Conservation (phyloP, 2,797 vertebrate species). For the Rhinichthys osculus region DNA sequence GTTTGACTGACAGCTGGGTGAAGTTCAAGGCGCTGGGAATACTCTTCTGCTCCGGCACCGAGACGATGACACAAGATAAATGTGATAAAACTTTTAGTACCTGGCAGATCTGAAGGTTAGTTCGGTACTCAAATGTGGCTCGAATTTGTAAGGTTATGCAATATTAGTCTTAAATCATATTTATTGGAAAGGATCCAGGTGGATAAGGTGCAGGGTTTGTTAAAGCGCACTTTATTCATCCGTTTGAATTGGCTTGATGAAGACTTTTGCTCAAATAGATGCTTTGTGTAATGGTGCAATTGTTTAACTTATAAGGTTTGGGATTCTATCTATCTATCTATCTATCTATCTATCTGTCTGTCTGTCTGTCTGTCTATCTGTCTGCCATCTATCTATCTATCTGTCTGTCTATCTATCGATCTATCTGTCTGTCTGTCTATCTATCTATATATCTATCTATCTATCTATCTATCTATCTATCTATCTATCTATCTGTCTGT, state of each 20-base stretch:
- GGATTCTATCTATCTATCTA: too few species aligned
- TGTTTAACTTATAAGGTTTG: too few species aligned
- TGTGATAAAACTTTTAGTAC: slow-evolving; percentile 25
- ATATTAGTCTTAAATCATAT: background rate
- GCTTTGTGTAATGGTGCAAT: too few species aligned
- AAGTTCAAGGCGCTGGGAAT: slow-evolving; percentile 39
- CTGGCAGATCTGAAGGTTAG: slow-evolving; percentile 15
- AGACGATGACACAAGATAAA: slow-evolving; percentile 21
- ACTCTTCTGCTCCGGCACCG: background rate
- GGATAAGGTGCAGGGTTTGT: background rate
- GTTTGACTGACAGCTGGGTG: slow-evolving; percentile 50
- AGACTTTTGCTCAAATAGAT: too few species aligned
- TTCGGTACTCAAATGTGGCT: background rate
- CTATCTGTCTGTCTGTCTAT: too few species aligned
- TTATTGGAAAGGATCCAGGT: background rate
- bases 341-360: background rate
- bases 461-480: too few species aligned
- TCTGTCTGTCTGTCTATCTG: background rate
- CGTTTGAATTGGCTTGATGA: too few species aligned
- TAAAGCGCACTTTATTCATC: background rate
- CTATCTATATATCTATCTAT: too few species aligned
- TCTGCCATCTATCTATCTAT: too few species aligned
- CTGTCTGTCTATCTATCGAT: too few species aligned
- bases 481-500: background rate
- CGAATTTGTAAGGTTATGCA: background rate